Evolutionary conservation across 2,113 vertebrate species (phyloP), one percentile per base, ranked within the genome.

Genomic region (Tichodroma muraria): DNA sequence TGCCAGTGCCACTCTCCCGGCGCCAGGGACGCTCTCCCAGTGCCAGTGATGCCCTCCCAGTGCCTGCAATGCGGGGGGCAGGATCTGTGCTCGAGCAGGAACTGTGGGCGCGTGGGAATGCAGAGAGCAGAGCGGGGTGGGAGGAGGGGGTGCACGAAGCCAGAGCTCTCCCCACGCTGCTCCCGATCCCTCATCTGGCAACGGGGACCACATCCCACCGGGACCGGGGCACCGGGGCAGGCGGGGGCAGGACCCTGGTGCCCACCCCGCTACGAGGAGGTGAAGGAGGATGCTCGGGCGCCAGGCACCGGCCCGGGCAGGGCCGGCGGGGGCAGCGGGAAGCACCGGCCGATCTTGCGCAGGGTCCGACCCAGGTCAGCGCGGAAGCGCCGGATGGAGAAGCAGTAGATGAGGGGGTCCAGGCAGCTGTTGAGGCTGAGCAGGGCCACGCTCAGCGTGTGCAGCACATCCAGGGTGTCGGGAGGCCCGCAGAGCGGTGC

Each of bases 381-480:
- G 5, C 88, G 88, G 96, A 98, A 97, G 61, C 92, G 44, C 25
- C 72, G 90, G 71, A 97, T 81, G 5, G 87, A 97, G 77, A 96
- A 98, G 92, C 97, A 97, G 70, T 96, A 98, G 83, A 97, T 33
- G 9, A 97, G 89, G 3, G 94, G 96, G 68, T 97, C 97, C 11
- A 97, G 84, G 96, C 96, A 97, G 91, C 97, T 97, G 93, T 97
- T 97, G 88, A 97, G 91, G 86, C 97, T 97, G 59, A 98, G 94
- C 90, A 98, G 90, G 49, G 89, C 97, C 78, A 98, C 87, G 2
- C 95, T 97, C 71, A 98, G 76, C 0, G 68, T 49, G 57, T 97
- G 97, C 54, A 96, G 90, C 82, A 97, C 42, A 0, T 97, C 82
- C 47, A 96, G 78, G 9, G 69, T 18, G 25, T 77, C 68, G 0